Percentiles rank a stretch among this genome's conserved stretches.
phyloP scores from a whole-genome alignment of 2,888 invertebrate species.

The Chalcosyrphus nemorum region DNA sequence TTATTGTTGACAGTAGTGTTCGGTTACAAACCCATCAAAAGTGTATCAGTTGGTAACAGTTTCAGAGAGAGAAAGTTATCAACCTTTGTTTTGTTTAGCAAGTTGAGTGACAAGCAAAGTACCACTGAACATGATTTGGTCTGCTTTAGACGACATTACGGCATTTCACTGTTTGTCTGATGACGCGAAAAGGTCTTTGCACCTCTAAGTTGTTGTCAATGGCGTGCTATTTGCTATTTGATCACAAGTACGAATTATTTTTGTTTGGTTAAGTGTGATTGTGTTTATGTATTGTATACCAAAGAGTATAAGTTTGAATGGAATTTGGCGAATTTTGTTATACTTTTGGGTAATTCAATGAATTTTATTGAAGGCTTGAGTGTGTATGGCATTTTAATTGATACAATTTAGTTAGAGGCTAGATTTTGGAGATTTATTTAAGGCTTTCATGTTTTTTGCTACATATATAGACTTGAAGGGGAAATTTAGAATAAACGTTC shows the following conservation, averaged over 20 bases:
- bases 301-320: background rate
- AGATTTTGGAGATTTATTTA: background rate
- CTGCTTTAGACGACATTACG: slow-evolving; percentile 3
- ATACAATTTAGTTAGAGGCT: background rate
- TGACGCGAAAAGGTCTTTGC: slow-evolving; percentile 11
- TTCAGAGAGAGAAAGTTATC: slow-evolving; percentile 38
- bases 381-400: background rate
- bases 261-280: background rate
- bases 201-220: slow-evolving; percentile 4
- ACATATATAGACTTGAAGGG: background rate
- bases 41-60: background rate
- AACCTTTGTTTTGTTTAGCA: background rate
- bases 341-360: slow-evolving; percentile 13
- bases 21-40: background rate
- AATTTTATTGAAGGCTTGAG: background rate
- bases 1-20: background rate
- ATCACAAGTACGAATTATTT: background rate
- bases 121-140: background rate
- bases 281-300: background rate
- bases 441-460: no score
- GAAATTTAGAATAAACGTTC: background rate
- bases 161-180: slow-evolving; percentile 14
- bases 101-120: slow-evolving; percentile 5
- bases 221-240: background rate
- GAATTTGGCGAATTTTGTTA: slow-evolving; percentile 1